Base-by-base conservation (phyloP, 2,113 vertebrate genomes). In the Phocoena phocoena region DNA sequence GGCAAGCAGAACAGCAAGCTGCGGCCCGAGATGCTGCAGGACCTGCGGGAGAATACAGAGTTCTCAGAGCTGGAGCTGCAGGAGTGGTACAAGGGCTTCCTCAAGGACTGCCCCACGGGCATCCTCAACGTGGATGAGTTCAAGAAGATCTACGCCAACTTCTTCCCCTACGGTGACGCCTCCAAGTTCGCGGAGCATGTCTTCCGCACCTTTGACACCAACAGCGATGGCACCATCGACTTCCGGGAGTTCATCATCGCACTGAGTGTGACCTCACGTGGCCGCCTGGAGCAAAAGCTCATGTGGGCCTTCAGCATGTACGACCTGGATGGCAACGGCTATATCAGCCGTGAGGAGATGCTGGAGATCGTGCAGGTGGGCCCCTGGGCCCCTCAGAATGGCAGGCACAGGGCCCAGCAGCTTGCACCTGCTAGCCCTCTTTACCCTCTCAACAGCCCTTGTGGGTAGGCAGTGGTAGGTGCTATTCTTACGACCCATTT, bases 271-370 rank as follows among this genome's bases (percentile, higher is more conserved):
- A 99, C 99, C 55, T 99, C 99, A 6, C 99, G 99, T 0, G 99
- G 99, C 9, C 99, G 99, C 97, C 99, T 99, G 98, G 99, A 99
- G 98, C 99, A 99, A 99, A 99, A 99, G 98, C 99, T 99, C 95
- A 99, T 99, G 98, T 99, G 99, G 99, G 99, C 99, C 73, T 99
- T 99, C 99, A 99, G 99, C 98, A 99, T 99, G 99, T 99, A 99
- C 0, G 99, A 99, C 99, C 98, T 99, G 98, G 99, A 99, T 0
- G 99, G 99, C 77, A 99, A 99, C 0, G 99, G 99, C 80, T 99
- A 99, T 98, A 99, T 99, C 99, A 99, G 99, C 98, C 99, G 99
- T 0, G 99, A 99, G 14, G 99, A 99, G 98, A 99, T 99, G 99
- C 99, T 99, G 97, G 99, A 99, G 98, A 99, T 99, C 0, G 99